Evolutionary conservation across 2,888 invertebrate species (phyloP), one percentile per base, ranked within the genome.

Genomic region (Meganola albula): DNA sequence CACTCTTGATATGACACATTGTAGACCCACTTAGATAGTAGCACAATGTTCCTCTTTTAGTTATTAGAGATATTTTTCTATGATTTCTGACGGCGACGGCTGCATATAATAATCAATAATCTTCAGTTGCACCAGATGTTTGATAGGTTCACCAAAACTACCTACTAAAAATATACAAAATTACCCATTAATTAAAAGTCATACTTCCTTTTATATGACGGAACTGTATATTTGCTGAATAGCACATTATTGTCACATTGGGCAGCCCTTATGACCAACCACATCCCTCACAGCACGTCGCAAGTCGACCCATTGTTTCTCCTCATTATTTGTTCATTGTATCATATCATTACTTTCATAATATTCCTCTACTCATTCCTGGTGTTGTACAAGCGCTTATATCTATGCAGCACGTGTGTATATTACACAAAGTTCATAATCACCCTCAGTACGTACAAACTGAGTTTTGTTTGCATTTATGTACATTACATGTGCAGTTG

Each of bases 261-360:
- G 33, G 28, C 25, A 30, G 28, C 33, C 32, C 42, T 44, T 42
- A 48, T 40, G 45, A 49, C 53, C 51, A 55, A 44, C 44, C 53
- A 63, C 63, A 48, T 60, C 74, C 74, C 63, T 46, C 50, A 61
- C 67, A 65, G 56, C 68, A 67, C 75, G 78, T 61, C 78, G 66
- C 66, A 54, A 83, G 84, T 83, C 83, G 63, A 83, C 84, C 84
- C 84, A 83, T 83, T 80, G 80, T 74, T 73, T 34, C 8, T 43
- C 56, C 70, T 61, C 38, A 54, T 54, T 52, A 53, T 49, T 56
- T 58, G 63, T 59, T 58, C 53, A 49, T 53, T 60, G 55, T 46
- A 40, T 29, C 51, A 47, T 43, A 50, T 48, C 40, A 43, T 27
- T 27, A 41, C 29, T 53, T 48, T 53, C 42, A 35, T 38, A 28